Conservation (phyloP, 2,113 vertebrate genomes). For the Mixornis gularis region DNA sequence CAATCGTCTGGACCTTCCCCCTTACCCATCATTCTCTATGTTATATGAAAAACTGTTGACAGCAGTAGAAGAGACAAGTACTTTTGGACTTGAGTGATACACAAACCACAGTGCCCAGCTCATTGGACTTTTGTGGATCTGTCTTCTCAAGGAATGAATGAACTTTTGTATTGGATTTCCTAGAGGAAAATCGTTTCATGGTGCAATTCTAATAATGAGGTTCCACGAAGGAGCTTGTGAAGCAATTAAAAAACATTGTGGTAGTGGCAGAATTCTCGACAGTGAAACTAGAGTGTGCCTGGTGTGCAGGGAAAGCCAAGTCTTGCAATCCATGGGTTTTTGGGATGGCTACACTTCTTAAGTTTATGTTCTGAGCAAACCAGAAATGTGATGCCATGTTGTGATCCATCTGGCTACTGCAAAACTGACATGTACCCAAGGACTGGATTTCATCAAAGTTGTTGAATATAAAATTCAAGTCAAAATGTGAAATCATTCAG, state of each 20-base stretch:
- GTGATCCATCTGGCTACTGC: constrained; percentile 25
- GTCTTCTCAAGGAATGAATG: constrained; percentile 35
- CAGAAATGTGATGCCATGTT: constrained; percentile 1
- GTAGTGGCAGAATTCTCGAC: constrained; percentile 23
- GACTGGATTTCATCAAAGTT: constrained; percentile 2
- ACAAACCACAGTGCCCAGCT: constrained; percentile 42
- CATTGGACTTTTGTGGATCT: constrained; percentile 46
- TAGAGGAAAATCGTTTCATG: background rate
- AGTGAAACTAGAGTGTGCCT: constrained; percentile 43
- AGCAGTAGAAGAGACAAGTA: constrained; percentile 97
- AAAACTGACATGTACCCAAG: constrained; percentile 17
- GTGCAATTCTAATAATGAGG: constrained; percentile 20
- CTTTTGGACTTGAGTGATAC: constrained; percentile 92
- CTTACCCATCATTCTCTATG: constrained; percentile 97
- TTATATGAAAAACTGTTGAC: constrained; percentile 96
- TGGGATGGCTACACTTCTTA: constrained; percentile 28
- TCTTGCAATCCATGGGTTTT: constrained; percentile 50
- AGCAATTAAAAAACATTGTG: constrained; percentile 10
- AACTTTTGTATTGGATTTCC: constrained; percentile 9
- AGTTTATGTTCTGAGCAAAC: constrained; percentile 32
- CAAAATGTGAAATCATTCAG: constrained; percentile 46
- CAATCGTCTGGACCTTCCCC: constrained; percentile 95
- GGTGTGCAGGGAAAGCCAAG: constrained; percentile 40
- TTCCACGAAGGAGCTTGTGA: background rate
- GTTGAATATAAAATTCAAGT: constrained; percentile 20